A percentile compares a stretch with the other conserved stretches of the same genome.
phyloP scores from a whole-genome alignment of 2,797 vertebrate genomes.

The Alcedo atthis region DNA sequence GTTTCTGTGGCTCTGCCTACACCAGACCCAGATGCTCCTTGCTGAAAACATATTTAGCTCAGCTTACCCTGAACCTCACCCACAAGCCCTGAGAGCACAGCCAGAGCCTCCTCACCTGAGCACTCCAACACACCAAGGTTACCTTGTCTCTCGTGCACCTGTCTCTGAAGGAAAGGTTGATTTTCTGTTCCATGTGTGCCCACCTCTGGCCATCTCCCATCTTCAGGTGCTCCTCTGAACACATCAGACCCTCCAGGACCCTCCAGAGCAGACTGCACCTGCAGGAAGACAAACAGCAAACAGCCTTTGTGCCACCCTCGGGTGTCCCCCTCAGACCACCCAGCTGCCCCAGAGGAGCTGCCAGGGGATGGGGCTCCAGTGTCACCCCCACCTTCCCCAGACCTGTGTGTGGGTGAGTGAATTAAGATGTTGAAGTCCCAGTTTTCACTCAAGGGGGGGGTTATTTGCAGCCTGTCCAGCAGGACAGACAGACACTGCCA shows the following conservation, averaged over 20 bases:
- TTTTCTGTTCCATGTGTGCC: neutral
- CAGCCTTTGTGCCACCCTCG: fast-evolving
- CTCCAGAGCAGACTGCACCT: neutral
- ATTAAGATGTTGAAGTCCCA: neutral
- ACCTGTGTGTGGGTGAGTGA: neutral
- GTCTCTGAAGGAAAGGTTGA: neutral
- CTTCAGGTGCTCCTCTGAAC: neutral
- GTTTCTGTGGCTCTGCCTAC: neutral
- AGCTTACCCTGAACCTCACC: neutral
- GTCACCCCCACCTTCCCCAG: neutral
- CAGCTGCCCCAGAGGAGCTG: neutral
- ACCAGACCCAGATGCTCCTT: neutral
- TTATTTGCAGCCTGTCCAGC: neutral
- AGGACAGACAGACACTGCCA: neutral
- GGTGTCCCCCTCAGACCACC: neutral
- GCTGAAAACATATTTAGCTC: neutral
- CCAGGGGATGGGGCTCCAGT: neutral
- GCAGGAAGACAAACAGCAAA: neutral
- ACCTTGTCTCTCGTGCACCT: neutral
- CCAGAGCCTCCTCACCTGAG: neutral
- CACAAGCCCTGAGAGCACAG: neutral
- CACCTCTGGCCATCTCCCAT: fast-evolving
- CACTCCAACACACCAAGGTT: neutral
- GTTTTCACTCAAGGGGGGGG: neutral
- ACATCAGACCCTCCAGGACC: neutral